Evolutionary conservation across 2,888 invertebrate genomes (phyloP).

Genomic region (Perdita meconis): DNA sequence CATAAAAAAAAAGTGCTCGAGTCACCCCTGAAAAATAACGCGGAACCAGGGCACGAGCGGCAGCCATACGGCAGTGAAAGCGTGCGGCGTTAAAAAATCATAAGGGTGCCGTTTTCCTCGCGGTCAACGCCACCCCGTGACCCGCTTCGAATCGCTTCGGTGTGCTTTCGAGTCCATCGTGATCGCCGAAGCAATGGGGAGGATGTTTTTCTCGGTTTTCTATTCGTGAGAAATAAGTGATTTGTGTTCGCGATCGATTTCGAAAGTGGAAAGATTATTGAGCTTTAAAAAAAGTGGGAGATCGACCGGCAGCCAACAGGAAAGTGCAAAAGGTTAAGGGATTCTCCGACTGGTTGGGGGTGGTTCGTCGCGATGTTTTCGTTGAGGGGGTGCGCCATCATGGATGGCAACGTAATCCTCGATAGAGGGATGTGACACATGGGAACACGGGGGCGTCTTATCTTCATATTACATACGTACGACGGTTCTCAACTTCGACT

Average conservation of each 20-base stretch:
- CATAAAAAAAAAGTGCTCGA: slow-evolving; percentile 75
- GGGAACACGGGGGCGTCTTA: slow-evolving; percentile 80
- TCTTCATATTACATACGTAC: slow-evolving; percentile 80
- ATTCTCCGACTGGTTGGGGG: slow-evolving; percentile 54
- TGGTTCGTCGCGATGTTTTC: slow-evolving; percentile 73
- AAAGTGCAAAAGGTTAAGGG: slow-evolving; percentile 68
- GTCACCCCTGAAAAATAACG: slow-evolving; percentile 78
- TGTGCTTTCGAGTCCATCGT: slow-evolving; percentile 21
- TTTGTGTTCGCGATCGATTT: not conserved
- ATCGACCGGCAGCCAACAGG: slow-evolving; percentile 32
- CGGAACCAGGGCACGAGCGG: slow-evolving; percentile 54
- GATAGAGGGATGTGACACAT: slow-evolving; percentile 78
- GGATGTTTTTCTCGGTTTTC: not conserved
- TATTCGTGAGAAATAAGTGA: not conserved
- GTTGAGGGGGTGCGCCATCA: slow-evolving; percentile 71
- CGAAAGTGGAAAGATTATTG: not conserved
- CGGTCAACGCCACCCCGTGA: slow-evolving; percentile 51
- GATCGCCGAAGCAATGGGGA: not conserved
- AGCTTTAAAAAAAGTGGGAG: slow-evolving; percentile 19
- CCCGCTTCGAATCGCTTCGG: slow-evolving; percentile 11
- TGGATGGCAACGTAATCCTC: slow-evolving; percentile 80
- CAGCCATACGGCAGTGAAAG: slow-evolving; percentile 75
- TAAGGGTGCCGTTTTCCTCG: slow-evolving; percentile 72
- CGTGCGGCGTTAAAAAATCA: slow-evolving; percentile 77
- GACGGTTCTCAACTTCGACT: slow-evolving; percentile 74